Evolutionary conservation across 1,140 invertebrate genomes (phyloP).

Genomic region (Harpegnathos saltator): DNA sequence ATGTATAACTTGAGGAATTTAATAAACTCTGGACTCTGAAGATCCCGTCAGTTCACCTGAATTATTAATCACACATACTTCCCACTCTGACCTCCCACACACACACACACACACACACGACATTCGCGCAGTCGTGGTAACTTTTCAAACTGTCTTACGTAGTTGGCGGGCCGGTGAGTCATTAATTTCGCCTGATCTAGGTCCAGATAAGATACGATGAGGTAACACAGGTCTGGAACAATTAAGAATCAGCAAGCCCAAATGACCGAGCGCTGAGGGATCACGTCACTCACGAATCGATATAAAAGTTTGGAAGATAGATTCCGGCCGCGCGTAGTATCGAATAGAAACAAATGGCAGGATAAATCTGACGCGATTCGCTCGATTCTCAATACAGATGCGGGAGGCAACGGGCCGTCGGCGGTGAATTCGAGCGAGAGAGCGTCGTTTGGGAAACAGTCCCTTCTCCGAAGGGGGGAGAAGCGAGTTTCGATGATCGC

Average conservation of each 20-base stretch:
- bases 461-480: background rate
- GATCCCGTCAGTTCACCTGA: conserved; percentile 1
- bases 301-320: background rate
- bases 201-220: conserved; percentile 19
- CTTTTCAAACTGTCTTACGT: conserved; percentile 43
- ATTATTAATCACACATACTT: background rate
- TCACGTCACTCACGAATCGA: background rate
- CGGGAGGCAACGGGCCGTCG: background rate
- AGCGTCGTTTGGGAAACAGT: background rate
- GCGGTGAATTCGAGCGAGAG: conserved; percentile 12
- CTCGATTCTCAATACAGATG: background rate
- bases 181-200: conserved; percentile 34
- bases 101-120: no score
- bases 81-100: background rate
- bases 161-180: conserved; percentile 21
- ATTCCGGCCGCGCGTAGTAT: background rate
- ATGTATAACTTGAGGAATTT: conserved; percentile 29
- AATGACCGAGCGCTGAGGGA: background rate
- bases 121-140: background rate
- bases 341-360: background rate
- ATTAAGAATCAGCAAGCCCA: conserved; percentile 16
- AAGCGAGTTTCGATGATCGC: background rate
- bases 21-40: conserved; percentile 17
- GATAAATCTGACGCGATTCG: background rate
- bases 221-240: conserved; percentile 16